A percentile compares a stretch with the other conserved stretches of the same genome.
Evolutionary conservation across 2,888 invertebrate genomes (phyloP).

Genomic region (Dynastes tityus): DNA sequence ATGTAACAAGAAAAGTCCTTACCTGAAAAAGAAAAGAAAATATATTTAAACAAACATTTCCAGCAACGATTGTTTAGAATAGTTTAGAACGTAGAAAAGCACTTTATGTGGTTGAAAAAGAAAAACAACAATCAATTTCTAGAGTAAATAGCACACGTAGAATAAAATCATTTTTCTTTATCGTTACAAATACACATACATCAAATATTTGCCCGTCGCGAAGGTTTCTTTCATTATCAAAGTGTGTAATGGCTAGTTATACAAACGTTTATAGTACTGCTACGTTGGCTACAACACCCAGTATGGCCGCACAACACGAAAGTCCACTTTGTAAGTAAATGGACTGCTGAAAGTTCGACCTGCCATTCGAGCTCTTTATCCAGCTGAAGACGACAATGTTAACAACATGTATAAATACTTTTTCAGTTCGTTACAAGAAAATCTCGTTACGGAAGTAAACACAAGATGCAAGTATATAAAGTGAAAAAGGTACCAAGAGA

Average conservation of each 20-base stretch:
- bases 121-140: no score
- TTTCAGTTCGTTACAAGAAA: conserved; percentile 10
- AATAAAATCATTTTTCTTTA: background rate
- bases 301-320: conserved; percentile 16
- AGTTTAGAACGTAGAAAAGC: no score
- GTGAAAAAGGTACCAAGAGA: background rate
- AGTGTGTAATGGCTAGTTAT: background rate
- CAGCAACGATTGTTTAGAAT: no score
- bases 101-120: no score
- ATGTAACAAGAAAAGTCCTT: background rate
- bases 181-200: background rate
- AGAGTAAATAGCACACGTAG: no score
- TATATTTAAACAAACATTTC: no score
- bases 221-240: conserved; percentile 1
- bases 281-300: background rate
- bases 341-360: conserved; percentile 27
- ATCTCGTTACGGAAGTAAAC: conserved; percentile 14
- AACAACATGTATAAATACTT: conserved; percentile 14
- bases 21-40: conserved; percentile 20
- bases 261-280: background rate
- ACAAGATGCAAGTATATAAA: background rate
- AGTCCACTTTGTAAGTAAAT: conserved; percentile 40
- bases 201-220: background rate
- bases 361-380: background rate
- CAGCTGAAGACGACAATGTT: conserved; percentile 1